phyloP scores from a whole-genome alignment of 2,113 vertebrate species.

The Entosphenus tridentatus region DNA sequence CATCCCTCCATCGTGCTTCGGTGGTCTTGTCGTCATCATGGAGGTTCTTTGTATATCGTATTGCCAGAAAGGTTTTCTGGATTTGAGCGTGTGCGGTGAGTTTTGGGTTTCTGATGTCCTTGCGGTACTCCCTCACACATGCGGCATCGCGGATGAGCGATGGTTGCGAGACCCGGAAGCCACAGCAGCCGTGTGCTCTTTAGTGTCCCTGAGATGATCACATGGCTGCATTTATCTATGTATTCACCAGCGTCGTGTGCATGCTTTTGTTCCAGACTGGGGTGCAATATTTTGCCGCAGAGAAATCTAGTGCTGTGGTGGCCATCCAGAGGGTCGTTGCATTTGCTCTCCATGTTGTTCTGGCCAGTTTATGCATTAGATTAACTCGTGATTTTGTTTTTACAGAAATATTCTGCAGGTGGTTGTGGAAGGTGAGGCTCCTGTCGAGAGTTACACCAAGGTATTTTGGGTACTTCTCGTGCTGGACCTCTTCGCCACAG shows the following conservation, averaged over 20 bases:
- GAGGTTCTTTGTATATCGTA: background rate
- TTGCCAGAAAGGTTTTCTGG: background rate
- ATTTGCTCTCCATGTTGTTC: background rate
- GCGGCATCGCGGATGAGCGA: background rate
- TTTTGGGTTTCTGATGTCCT: background rate
- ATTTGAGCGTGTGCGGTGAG: background rate
- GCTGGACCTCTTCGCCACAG: background rate
- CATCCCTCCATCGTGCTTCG: background rate
- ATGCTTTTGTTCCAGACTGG: background rate
- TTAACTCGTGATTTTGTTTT: background rate
- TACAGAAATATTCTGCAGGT: background rate
- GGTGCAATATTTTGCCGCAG: background rate
- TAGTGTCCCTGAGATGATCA: background rate
- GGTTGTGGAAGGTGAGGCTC: background rate
- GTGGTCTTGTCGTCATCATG: background rate
- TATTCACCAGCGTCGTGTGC: background rate
- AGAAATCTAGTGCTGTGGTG: background rate
- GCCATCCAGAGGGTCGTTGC: background rate
- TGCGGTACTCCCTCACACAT: background rate
- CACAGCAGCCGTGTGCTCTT: background rate
- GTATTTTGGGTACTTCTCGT: background rate
- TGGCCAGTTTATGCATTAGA: background rate
- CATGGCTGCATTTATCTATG: background rate
- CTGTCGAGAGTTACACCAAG: slow-evolving; percentile 2
- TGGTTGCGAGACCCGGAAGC: background rate